Evolutionary conservation across 2,888 invertebrate genomes (phyloP), one percentile per base, ranked within the genome.

Genomic region (Sialis fuliginosa): DNA sequence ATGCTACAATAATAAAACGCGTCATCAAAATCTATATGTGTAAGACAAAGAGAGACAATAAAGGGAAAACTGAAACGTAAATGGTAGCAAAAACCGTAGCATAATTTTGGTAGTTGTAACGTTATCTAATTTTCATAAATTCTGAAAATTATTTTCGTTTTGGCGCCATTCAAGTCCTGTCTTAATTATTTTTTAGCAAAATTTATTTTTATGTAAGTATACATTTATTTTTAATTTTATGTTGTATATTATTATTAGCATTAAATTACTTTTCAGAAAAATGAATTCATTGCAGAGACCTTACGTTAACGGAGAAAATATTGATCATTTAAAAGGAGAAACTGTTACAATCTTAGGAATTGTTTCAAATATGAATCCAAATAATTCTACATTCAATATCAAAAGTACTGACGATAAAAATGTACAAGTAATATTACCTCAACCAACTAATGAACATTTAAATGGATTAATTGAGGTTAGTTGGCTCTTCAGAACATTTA

Each of bases 381-480:
- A 59, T 51, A 58, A 60, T 6, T 49, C 56, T 33, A 56, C 57
- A 40, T 62, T 65, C 48, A 58, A 60, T 48, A 52, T 65, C 33
- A 52, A 54, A 48, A 51, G 63, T 7, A 52, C 53, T 1, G 65
- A 65, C 49, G 59, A 62, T 54, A 53, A 58, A 33, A 48, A 53
- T 32, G 56, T 65, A 10, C 58, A 57, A 55, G 52, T 64, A 30
- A 58, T 56, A 43, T 49, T 62, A 44, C 56, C 57, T 46, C 58
- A 54, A 47, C 61, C 62, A 0, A 49, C 60, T 12, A 56, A 53
- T 48, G 53, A 56, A 50, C 52, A 53, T 7, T 43, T 63, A 7
- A 59, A 61, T 45, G 62, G 62, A 30, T 60, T 61, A 53, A 59
- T 64, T 12, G 61, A 63, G 57, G 65, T 64, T 56, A 50, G 49